Evolutionary conservation across 2,888 invertebrate genomes (phyloP).

Genomic region (Willowsia nigromaculata): DNA sequence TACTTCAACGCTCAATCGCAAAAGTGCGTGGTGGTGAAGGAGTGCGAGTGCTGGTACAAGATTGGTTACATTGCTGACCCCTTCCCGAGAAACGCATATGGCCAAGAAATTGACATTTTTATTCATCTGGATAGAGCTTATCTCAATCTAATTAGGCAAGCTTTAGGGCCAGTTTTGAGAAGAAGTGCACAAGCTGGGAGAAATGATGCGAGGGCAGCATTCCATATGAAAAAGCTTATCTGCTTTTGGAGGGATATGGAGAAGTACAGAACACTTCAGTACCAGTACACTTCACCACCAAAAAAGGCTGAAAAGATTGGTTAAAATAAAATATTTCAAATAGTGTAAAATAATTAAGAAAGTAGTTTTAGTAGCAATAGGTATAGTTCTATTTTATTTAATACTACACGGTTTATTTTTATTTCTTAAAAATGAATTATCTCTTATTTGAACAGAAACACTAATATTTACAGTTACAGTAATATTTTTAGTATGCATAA

Average conservation of each 20-base stretch:
- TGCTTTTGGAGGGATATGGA: conserved; percentile 78
- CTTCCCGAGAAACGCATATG: conserved; percentile 18
- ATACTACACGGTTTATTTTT: too few species aligned
- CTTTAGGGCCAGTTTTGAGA: conserved; percentile 23
- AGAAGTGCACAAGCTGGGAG: conserved; percentile 46
- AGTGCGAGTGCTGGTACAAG: conserved; percentile 76
- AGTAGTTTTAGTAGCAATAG: too few species aligned
- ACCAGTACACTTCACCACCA: conserved; percentile 61
- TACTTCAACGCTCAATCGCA: conserved; percentile 72
- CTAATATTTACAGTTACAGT: too few species aligned
- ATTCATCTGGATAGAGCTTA: conserved; percentile 76
- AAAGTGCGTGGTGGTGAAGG: conserved; percentile 64
- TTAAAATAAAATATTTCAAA: too few species aligned
- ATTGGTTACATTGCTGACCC: conserved; percentile 73
- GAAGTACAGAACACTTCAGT: conserved; percentile 73
- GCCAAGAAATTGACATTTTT: conserved; percentile 67
- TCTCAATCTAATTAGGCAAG: conserved; percentile 64
- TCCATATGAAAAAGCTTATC: conserved; percentile 69
- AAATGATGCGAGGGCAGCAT: conserved; percentile 59
- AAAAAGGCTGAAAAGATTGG: too few species aligned
- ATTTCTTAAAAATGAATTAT: too few species aligned
- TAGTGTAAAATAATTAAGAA: too few species aligned
- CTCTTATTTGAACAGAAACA: too few species aligned
- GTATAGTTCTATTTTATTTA: too few species aligned
- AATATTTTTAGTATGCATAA: too few species aligned